These are phyloP conservation scores for Cepphus grylle DNA, from an alignment of 2,113 vertebrate species.

Conservation along the genomic window DNA sequence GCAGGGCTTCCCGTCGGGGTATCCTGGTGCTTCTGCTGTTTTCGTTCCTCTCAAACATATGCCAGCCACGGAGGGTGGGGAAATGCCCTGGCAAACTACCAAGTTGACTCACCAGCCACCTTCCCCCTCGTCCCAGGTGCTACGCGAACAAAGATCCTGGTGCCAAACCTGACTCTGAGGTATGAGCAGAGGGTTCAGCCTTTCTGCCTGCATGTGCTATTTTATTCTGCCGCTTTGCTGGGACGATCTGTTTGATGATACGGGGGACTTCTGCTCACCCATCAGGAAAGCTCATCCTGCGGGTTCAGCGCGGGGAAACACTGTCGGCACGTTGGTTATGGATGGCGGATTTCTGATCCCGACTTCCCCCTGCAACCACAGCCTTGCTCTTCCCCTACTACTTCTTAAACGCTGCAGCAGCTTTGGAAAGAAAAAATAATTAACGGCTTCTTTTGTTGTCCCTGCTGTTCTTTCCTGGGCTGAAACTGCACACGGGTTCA, in stretches of 20 bases:
- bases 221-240: neutral
- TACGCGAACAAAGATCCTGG: neutral
- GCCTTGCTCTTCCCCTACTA: neutral
- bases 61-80: neutral
- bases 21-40: neutral
- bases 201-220: neutral
- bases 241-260: neutral
- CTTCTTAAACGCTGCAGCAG: neutral
- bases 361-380: neutral
- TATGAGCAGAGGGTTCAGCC: neutral
- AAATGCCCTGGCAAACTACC: neutral
- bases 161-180: neutral
- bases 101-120: neutral
- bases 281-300: neutral
- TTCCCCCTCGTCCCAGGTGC: neutral
- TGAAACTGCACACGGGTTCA: neutral
- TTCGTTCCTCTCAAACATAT: neutral
- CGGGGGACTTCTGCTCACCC: neutral
- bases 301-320: fast-evolving
- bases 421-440: neutral
- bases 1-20: fast-evolving
- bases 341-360: neutral
- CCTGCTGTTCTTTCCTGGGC: neutral
- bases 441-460: neutral
- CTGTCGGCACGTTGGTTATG: fast-evolving